phyloP scores from a whole-genome alignment of 2,797 vertebrate species.

The Tamandua tetradactyla region DNA sequence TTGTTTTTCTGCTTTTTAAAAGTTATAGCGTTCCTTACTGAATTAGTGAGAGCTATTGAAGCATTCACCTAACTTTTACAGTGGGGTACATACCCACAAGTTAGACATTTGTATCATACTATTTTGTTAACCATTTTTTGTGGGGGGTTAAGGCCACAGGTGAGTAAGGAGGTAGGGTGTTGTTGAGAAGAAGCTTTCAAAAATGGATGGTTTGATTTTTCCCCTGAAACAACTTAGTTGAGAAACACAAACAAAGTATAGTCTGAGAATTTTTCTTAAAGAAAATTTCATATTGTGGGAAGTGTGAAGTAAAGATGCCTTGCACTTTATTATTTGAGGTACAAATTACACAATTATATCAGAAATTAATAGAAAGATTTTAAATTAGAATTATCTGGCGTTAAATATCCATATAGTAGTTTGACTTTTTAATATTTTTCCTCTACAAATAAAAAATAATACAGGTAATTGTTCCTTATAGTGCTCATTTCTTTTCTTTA shows the following conservation, averaged over 20 bases:
- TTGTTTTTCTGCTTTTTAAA: constrained; percentile 31
- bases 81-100: neutral
- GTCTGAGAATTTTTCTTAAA: constrained; percentile 3
- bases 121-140: neutral
- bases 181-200: neutral
- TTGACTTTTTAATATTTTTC: constrained; percentile 52
- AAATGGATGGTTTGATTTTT: neutral
- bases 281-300: neutral
- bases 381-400: neutral
- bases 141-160: neutral
- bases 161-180: neutral
- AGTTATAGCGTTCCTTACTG: constrained; percentile 31
- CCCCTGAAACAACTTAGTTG: neutral
- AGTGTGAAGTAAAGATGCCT: neutral
- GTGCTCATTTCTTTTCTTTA: neutral
- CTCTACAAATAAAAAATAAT: neutral
- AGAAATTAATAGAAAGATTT: neutral
- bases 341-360: neutral
- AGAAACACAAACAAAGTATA: neutral
- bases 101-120: neutral
- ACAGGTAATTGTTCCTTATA: neutral
- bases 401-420: neutral
- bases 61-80: neutral
- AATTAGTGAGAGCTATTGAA: constrained; percentile 15
- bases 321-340: constrained; percentile 8